Conservation (phyloP, 2,113 vertebrate species). For the Syngnathus typhle region DNA sequence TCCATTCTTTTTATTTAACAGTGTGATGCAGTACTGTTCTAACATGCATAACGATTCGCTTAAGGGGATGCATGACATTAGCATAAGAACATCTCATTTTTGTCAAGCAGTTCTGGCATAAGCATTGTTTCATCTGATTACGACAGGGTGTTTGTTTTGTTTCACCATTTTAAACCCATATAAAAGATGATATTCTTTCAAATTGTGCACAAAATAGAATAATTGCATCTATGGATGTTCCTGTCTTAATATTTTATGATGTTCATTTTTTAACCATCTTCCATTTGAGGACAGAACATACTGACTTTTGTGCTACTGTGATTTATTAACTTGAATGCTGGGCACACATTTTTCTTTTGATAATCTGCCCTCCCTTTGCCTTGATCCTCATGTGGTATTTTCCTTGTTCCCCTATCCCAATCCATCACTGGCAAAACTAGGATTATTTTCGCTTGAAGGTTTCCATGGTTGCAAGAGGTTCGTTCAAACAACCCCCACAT, state of each 20-base stretch:
- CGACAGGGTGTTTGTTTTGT: not conserved
- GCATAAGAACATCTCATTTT: not conserved
- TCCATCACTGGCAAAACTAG: too few relatives aligned
- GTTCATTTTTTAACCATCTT: not conserved
- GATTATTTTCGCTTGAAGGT: too few relatives aligned
- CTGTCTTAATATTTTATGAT: not conserved
- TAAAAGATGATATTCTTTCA: not conserved
- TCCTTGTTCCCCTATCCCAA: too few relatives aligned
- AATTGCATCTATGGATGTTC: not conserved
- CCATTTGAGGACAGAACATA: not conserved
- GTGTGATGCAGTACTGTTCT: not conserved
- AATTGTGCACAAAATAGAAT: not conserved
- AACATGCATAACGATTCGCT: slow-evolving; percentile 14
- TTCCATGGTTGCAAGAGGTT: too few relatives aligned
- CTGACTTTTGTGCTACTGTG: not conserved
- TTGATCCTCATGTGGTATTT: not conserved
- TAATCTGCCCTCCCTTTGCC: not conserved
- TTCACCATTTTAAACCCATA: not conserved
- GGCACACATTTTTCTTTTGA: not conserved
- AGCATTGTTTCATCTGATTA: not conserved
- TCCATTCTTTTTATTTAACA: not conserved
- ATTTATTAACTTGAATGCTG: not conserved
- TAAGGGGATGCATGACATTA: slow-evolving; percentile 21
- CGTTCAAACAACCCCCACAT: too few relatives aligned
- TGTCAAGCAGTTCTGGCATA: not conserved